Conservation (phyloP, 2,888 invertebrate species). For the Selenia dentaria region DNA sequence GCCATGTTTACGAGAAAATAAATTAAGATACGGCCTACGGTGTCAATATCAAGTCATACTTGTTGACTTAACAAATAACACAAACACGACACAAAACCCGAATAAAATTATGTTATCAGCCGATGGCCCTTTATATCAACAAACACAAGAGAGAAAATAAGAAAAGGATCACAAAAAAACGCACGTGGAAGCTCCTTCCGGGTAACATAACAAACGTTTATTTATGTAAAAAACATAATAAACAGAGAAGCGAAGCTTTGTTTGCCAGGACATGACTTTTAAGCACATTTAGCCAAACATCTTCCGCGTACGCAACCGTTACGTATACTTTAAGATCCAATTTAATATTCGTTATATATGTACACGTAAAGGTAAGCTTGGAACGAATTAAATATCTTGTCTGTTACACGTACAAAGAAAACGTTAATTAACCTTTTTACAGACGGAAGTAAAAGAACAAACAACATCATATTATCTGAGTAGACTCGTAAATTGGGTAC, state of each 20-base stretch:
- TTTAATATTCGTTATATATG: constrained; percentile 15
- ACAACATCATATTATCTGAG: constrained; percentile 1
- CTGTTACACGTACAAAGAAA: constrained; percentile 14
- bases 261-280: constrained; percentile 3
- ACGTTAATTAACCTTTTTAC: constrained; percentile 19
- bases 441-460: constrained; percentile 5
- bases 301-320: constrained; percentile 1
- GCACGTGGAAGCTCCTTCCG: neutral
- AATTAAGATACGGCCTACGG: no score
- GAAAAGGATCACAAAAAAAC: no score
- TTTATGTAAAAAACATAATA: constrained; percentile 13
- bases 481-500: constrained; percentile 8
- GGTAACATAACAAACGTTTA: constrained; percentile 9
- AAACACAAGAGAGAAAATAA: neutral
- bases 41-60: no score
- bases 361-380: constrained; percentile 11
- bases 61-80: no score
- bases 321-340: constrained; percentile 5
- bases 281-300: constrained; percentile 6
- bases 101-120: no score
- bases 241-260: constrained; percentile 2
- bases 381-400: constrained; percentile 16
- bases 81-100: no score
- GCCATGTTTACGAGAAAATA: no score
- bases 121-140: no score